These are phyloP conservation scores for Eleginops maclovinus DNA, from an alignment of 2,113 vertebrate genomes.

Conservation along the genomic window DNA sequence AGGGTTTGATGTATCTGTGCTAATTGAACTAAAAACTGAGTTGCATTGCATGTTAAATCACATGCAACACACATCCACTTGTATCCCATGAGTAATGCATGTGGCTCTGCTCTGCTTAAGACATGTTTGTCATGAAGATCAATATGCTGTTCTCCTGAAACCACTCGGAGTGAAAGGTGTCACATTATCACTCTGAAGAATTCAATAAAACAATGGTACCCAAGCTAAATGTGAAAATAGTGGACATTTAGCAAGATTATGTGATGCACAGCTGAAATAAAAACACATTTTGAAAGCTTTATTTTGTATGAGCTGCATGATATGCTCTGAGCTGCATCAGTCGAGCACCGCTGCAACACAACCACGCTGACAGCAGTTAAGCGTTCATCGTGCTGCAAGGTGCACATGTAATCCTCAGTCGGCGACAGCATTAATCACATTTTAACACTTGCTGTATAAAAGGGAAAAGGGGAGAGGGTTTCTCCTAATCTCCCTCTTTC, in stretches of 20 bases:
- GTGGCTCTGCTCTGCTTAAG: constrained; percentile 18
- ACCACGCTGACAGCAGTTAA: constrained; percentile 46
- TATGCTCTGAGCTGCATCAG: constrained; percentile 34
- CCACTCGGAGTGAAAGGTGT: constrained; percentile 33
- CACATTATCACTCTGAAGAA: constrained; percentile 39
- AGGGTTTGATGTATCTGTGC: constrained; percentile 44
- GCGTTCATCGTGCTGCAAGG: constrained; percentile 57
- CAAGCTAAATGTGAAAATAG: constrained; percentile 4
- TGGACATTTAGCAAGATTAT: neutral
- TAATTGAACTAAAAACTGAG: constrained; percentile 52
- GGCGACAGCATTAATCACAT: constrained; percentile 44
- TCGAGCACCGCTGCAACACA: constrained; percentile 31
- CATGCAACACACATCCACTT: constrained; percentile 34
- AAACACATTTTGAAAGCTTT: constrained; percentile 19
- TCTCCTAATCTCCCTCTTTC: constrained; percentile 39
- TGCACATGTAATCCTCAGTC: constrained; percentile 65
- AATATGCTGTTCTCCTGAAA: constrained; percentile 1
- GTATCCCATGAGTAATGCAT: constrained; percentile 43
- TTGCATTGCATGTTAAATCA: constrained; percentile 62
- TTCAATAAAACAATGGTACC: constrained; percentile 20
- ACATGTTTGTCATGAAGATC: constrained; percentile 47
- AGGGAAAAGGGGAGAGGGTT: constrained; percentile 11
- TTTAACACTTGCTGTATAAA: constrained; percentile 56
- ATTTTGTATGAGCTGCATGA: constrained; percentile 19
- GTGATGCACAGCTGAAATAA: constrained; percentile 9